Percentiles rank a stretch among this genome's conserved stretches.
phyloP scores from a whole-genome alignment of 2,888 invertebrate species.

The Drosophila mulleri region DNA sequence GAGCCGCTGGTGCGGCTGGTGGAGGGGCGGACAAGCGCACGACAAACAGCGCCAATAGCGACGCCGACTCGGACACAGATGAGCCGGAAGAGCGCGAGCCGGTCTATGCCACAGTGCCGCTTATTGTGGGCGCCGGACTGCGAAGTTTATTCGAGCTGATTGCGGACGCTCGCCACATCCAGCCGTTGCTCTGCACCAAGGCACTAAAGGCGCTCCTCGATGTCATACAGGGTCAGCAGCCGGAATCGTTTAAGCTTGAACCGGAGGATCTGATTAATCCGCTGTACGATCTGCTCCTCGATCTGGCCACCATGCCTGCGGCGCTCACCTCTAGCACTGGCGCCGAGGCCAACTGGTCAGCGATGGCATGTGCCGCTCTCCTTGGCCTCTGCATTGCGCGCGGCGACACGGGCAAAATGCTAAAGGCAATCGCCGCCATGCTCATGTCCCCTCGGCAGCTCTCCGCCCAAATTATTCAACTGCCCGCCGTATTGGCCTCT shows the following conservation, averaged over 20 bases:
- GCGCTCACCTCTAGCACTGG: slow-evolving; percentile 82
- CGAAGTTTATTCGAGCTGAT: slow-evolving; percentile 96
- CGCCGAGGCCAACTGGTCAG: slow-evolving; percentile 89
- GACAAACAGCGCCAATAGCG: slow-evolving; percentile 83
- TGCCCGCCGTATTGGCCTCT: slow-evolving; percentile 93
- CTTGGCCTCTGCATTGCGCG: slow-evolving; percentile 96
- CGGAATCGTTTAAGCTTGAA: slow-evolving; percentile 84
- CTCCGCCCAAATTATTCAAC: slow-evolving; percentile 92
- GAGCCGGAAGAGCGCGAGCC: slow-evolving; percentile 86
- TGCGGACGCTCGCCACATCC: slow-evolving; percentile 92
- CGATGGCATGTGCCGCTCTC: slow-evolving; percentile 96
- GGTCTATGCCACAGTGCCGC: slow-evolving; percentile 86
- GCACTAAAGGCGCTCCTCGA: slow-evolving; percentile 95
- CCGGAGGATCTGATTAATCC: slow-evolving; percentile 89
- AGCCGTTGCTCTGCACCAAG: slow-evolving; percentile 94
- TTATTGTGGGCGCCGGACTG: slow-evolving; percentile 92
- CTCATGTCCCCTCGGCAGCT: slow-evolving; percentile 93
- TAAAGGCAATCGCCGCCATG: slow-evolving; percentile 94
- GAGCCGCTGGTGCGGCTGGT: slow-evolving; percentile 37
- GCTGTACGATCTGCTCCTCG: slow-evolving; percentile 93
- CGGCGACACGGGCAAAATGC: slow-evolving; percentile 95
- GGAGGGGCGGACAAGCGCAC: slow-evolving; percentile 69
- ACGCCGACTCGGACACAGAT: slow-evolving; percentile 86
- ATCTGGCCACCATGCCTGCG: slow-evolving; percentile 91
- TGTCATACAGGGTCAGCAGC: slow-evolving; percentile 90